Evolutionary conservation across 2,888 invertebrate species (phyloP).

Genomic region (Mesopsocus fuscifrons): DNA sequence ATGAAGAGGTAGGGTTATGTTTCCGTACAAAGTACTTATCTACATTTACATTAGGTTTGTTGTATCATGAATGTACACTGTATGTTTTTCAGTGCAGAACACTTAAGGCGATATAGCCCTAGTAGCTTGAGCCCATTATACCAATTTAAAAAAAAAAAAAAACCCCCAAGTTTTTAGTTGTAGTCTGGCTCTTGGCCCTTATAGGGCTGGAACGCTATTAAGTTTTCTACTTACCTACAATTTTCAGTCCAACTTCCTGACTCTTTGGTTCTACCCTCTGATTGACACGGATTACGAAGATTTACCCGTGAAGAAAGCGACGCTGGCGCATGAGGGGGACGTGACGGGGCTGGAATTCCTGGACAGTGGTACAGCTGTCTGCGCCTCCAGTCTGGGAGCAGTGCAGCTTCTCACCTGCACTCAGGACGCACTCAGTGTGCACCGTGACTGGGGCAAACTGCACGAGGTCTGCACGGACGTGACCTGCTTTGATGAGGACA

Average conservation of each 20-base stretch:
- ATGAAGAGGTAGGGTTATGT: conserved; percentile 33
- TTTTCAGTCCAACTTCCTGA: no score
- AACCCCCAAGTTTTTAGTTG: no score
- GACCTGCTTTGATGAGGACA: conserved; percentile 54
- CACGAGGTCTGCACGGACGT: conserved; percentile 67
- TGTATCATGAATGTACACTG: no score
- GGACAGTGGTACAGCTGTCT: conserved; percentile 41
- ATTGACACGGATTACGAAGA: conserved; percentile 44
- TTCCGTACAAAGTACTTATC: no score
- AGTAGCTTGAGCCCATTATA: no score
- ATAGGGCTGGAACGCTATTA: no score
- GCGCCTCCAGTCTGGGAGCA: conserved; percentile 38
- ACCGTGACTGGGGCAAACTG: conserved; percentile 41
- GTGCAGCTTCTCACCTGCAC: conserved; percentile 43
- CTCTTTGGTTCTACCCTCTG: conserved; percentile 38
- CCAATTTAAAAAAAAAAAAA: no score
- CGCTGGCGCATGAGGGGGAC: conserved; percentile 44
- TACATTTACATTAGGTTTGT: no score
- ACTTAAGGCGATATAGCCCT: no score
- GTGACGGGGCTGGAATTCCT: conserved; percentile 63
- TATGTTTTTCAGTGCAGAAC: no score
- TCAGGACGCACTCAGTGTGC: conserved; percentile 34
- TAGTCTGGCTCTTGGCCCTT: no score
- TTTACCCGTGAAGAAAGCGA: conserved; percentile 40
- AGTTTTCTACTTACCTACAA: no score